These are phyloP conservation scores for Torymus auratus DNA, from an alignment of 2,888 invertebrate species.

Conservation along the genomic window DNA sequence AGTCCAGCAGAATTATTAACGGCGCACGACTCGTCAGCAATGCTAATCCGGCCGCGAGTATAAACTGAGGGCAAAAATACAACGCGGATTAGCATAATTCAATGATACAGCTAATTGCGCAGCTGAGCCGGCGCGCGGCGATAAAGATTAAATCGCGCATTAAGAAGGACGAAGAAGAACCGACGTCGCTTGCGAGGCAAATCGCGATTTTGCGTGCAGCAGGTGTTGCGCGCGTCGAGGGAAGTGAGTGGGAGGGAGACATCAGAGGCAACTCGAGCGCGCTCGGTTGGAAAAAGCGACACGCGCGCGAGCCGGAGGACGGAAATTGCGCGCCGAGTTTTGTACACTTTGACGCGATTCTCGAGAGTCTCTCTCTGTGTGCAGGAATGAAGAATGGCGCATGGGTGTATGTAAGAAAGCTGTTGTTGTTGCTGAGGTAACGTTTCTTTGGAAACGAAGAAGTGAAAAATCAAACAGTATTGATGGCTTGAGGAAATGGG, in stretches of 20 bases:
- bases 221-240: constrained; percentile 29
- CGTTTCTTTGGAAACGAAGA: too few relatives aligned
- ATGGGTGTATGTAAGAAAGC: too few relatives aligned
- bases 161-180: constrained; percentile 6
- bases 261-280: background rate
- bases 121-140: constrained; percentile 21
- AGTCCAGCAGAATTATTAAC: too few relatives aligned
- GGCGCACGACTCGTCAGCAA: too few relatives aligned
- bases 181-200: background rate
- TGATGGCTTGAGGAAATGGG: too few relatives aligned
- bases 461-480: too few relatives aligned
- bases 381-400: too few relatives aligned
- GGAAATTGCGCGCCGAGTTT: constrained; percentile 7
- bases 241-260: too few relatives aligned
- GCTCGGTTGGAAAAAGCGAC: constrained; percentile 23
- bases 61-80: background rate
- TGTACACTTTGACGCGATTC: too few relatives aligned
- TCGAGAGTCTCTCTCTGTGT: too few relatives aligned
- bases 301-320: background rate
- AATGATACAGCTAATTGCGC: constrained; percentile 5
- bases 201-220: constrained; percentile 44
- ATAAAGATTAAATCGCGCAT: constrained; percentile 37
- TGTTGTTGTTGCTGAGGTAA: too few relatives aligned
- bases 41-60: too few relatives aligned
- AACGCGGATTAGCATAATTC: constrained; percentile 17